A percentile compares a stretch with the other conserved stretches of the same genome.
These are phyloP conservation scores for Drosophila diplacantha DNA, from an alignment of 2,888 invertebrate species.

Conservation along the genomic window DNA sequence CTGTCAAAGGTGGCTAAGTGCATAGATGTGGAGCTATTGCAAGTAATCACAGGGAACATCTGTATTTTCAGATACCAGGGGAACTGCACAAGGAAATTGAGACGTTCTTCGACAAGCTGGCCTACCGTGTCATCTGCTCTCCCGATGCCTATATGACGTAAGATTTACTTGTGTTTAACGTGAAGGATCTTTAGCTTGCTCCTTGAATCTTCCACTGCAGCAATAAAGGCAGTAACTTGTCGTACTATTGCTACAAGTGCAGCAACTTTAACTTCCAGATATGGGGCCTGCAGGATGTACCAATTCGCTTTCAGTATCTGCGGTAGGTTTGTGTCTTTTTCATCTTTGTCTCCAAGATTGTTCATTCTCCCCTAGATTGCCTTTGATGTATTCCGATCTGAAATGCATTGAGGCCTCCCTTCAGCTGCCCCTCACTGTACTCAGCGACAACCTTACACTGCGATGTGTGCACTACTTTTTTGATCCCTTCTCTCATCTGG, in stretches of 20 bases:
- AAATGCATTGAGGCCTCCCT: constrained; percentile 47
- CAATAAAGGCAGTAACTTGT: constrained; percentile 41
- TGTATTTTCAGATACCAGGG: constrained; percentile 31
- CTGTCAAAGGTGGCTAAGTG: constrained; percentile 30
- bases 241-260: constrained; percentile 58
- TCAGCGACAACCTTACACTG: constrained; percentile 64
- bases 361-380: constrained; percentile 43
- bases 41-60: neutral
- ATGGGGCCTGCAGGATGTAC: constrained; percentile 71
- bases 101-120: constrained; percentile 44
- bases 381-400: constrained; percentile 55
- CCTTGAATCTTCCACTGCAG: constrained; percentile 27
- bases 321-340: constrained; percentile 49
- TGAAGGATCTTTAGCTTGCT: too few species aligned
- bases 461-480: constrained; percentile 69
- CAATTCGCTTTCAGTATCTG: constrained; percentile 57
- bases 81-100: constrained; percentile 49
- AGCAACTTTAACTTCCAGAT: constrained; percentile 64
- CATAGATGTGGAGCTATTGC: neutral
- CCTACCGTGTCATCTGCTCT: constrained; percentile 48
- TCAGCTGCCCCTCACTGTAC: constrained; percentile 63
- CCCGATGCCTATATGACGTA: constrained; percentile 50
- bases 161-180: constrained; percentile 7
- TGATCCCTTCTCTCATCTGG: constrained; percentile 68
- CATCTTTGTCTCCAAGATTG: too few species aligned